These are phyloP conservation scores for Saccopteryx leptura DNA, from an alignment of 2,113 vertebrate genomes.

Conservation along the genomic window DNA sequence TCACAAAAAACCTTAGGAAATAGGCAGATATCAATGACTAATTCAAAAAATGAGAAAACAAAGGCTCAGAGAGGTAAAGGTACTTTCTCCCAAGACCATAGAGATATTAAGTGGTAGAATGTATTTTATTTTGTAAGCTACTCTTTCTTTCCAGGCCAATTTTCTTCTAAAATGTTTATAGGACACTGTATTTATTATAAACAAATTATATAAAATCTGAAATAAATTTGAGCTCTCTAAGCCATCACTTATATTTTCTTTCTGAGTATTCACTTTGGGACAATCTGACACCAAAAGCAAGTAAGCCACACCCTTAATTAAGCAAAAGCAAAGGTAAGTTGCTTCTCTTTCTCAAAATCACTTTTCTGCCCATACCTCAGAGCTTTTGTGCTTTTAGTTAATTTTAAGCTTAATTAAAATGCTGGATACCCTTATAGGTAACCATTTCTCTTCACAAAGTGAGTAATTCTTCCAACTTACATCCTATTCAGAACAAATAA, in stretches of 20 bases:
- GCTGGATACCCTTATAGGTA: background rate
- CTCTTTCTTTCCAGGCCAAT: conserved; percentile 28
- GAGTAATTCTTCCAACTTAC: background rate
- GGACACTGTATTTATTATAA: background rate
- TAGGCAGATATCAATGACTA: background rate
- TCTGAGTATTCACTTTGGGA: conserved; percentile 3
- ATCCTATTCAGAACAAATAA: conserved; percentile 32
- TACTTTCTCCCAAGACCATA: background rate
- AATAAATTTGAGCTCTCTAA: conserved; percentile 43
- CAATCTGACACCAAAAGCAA: background rate
- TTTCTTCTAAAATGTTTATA: conserved; percentile 53
- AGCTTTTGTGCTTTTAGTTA: background rate
- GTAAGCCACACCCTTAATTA: conserved; percentile 29
- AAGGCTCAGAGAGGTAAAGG: conserved; percentile 15
- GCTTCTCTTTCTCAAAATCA: conserved; percentile 25
- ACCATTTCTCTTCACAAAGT: conserved; percentile 29
- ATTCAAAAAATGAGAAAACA: background rate
- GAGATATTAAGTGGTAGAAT: conserved; percentile 9
- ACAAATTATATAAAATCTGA: conserved; percentile 24
- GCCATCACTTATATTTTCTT: background rate
- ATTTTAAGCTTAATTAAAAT: conserved; percentile 64
- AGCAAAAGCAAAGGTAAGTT: conserved; percentile 47
- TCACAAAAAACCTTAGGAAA: background rate
- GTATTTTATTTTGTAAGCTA: background rate
- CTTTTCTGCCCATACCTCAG: background rate